Conservation (phyloP, 2,113 vertebrate species). For the Ictidomys tridecemlineatus region DNA sequence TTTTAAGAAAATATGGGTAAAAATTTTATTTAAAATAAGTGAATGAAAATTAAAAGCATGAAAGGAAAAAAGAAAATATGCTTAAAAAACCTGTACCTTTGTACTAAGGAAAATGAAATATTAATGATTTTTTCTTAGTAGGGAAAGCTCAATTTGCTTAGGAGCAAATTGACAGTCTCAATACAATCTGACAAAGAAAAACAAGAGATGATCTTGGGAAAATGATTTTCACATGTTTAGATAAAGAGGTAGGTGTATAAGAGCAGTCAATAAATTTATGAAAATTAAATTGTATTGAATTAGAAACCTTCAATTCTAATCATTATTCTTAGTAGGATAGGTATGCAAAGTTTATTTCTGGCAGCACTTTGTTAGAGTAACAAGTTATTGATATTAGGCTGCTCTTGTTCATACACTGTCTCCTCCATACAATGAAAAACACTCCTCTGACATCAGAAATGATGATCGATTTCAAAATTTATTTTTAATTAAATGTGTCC, state of each 20-base stretch:
- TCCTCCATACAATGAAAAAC: not conserved
- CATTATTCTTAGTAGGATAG: slow-evolving; percentile 22
- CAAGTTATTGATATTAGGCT: not conserved
- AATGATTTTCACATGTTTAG: not conserved
- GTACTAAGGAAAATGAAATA: not conserved
- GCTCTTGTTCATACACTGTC: not conserved
- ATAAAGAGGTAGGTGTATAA: not conserved
- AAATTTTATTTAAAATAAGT: slow-evolving; percentile 25
- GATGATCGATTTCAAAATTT: not conserved
- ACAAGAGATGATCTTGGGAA: not conserved
- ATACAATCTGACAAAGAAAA: not conserved
- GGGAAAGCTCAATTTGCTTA: slow-evolving; percentile 2
- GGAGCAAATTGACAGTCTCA: not conserved
- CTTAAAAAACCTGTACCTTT: not conserved
- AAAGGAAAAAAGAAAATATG: not conserved
- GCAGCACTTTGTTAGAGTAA: not conserved
- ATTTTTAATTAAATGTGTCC: not conserved
- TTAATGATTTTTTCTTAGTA: slow-evolving; percentile 15
- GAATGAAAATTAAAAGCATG: not conserved
- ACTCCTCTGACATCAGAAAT: slow-evolving; percentile 1
- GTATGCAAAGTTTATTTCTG: not conserved
- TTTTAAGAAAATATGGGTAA: slow-evolving; percentile 36
- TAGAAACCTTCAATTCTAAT: not conserved
- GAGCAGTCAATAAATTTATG: not conserved
- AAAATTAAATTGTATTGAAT: slow-evolving; percentile 46